Evolutionary conservation across 2,888 invertebrate species (phyloP).

Genomic region (Baronia brevicornis): DNA sequence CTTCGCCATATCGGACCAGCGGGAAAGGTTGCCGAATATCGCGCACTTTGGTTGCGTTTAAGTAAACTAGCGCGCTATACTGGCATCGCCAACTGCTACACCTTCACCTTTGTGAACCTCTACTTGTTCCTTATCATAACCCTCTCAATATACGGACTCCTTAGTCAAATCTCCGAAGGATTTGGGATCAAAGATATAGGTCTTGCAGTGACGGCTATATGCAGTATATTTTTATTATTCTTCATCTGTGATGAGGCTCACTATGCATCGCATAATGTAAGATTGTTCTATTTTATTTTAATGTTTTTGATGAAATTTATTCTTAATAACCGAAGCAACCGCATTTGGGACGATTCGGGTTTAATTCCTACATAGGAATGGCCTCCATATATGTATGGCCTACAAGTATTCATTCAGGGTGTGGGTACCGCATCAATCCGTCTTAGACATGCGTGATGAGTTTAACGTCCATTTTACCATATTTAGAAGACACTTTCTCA

Average conservation of each 20-base stretch:
- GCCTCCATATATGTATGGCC: no score
- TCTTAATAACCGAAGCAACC: no score
- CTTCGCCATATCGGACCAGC: slow-evolving; percentile 81
- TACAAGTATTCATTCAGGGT: no score
- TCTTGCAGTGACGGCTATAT: slow-evolving; percentile 78
- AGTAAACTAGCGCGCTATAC: slow-evolving; percentile 80
- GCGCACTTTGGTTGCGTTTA: slow-evolving; percentile 81
- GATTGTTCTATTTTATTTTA: slow-evolving; percentile 24
- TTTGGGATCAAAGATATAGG: slow-evolving; percentile 84
- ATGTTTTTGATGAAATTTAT: background rate
- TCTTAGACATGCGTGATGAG: no score
- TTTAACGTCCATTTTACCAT: no score
- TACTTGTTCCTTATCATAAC: slow-evolving; percentile 84
- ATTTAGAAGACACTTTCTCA: no score
- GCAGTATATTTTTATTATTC: slow-evolving; percentile 80
- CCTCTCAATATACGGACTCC: slow-evolving; percentile 82
- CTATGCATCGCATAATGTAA: slow-evolving; percentile 82
- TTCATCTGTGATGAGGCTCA: slow-evolving; percentile 85
- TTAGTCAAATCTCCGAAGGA: slow-evolving; percentile 83
- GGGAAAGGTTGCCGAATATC: slow-evolving; percentile 80
- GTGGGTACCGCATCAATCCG: no score
- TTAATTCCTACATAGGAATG: no score
- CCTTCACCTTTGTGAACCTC: slow-evolving; percentile 79
- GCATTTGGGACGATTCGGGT: no score
- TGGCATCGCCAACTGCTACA: slow-evolving; percentile 80